Percentiles rank a stretch among this genome's conserved stretches.
These are phyloP conservation scores for Platichthys stellatus DNA, from an alignment of 2,113 vertebrate species.

Conservation along the genomic window DNA sequence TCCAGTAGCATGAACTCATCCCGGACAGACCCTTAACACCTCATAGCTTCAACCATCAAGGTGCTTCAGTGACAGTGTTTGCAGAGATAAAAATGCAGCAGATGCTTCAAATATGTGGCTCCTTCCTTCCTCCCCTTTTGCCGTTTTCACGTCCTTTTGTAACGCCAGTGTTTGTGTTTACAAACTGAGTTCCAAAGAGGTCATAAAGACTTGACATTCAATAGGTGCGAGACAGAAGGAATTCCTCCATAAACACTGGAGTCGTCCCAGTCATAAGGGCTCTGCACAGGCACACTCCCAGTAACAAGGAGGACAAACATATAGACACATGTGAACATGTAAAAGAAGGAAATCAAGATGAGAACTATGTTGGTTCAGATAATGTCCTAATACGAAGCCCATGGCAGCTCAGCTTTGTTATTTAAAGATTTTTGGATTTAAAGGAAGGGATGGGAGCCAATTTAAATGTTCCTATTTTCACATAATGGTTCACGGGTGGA, in stretches of 20 bases:
- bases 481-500: too few species aligned
- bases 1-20: neutral
- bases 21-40: too few species aligned
- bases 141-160: slow-evolving; percentile 58
- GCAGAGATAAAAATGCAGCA: slow-evolving; percentile 52
- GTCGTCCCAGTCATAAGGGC: slow-evolving; percentile 49
- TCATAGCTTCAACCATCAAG: neutral
- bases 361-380: neutral
- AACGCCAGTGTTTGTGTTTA: slow-evolving; percentile 64
- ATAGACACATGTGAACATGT: neutral
- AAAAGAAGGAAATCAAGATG: neutral
- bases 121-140: slow-evolving; percentile 24
- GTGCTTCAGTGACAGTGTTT: slow-evolving; percentile 26
- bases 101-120: slow-evolving; percentile 48
- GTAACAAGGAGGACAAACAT: slow-evolving; percentile 63
- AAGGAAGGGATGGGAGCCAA: too few species aligned
- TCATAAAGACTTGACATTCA: slow-evolving; percentile 65
- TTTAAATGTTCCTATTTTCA: too few species aligned
- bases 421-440: too few species aligned
- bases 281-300: slow-evolving; percentile 55
- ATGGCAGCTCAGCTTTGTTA: too few species aligned
- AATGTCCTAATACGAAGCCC: too few species aligned
- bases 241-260: slow-evolving; percentile 73
- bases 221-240: slow-evolving; percentile 66
- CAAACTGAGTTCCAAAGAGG: slow-evolving; percentile 67